A percentile compares a stretch with the other conserved stretches of the same genome.
Evolutionary conservation across 2,113 vertebrate species (phyloP).

Genomic region (Sphyrna mokarran): DNA sequence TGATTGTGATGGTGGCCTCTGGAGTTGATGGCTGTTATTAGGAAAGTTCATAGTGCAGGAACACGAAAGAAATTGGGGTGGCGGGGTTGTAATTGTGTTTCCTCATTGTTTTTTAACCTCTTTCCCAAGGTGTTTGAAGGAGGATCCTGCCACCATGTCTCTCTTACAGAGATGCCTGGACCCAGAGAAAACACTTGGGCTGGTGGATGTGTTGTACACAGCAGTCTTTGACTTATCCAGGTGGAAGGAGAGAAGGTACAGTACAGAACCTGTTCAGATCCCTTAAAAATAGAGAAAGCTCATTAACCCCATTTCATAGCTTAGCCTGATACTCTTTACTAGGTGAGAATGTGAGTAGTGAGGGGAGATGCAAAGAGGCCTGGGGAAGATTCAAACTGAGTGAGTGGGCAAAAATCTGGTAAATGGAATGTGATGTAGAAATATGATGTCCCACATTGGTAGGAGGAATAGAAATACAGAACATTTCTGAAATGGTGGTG

Average conservation of each 20-base stretch:
- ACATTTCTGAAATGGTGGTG: too few relatives aligned
- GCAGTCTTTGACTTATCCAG: slow-evolving; percentile 82
- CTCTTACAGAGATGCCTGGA: slow-evolving; percentile 91
- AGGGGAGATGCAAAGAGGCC: too few relatives aligned
- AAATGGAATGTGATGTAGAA: too few relatives aligned
- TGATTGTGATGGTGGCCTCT: not conserved
- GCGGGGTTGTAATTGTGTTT: not conserved
- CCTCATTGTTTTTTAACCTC: not conserved
- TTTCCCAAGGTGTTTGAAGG: slow-evolving; percentile 86
- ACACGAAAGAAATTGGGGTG: not conserved
- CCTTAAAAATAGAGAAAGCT: not conserved
- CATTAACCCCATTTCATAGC: not conserved
- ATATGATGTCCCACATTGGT: too few relatives aligned
- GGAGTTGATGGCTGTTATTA: too few relatives aligned
- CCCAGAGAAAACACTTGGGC: slow-evolving; percentile 91
- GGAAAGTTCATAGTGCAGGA: not conserved
- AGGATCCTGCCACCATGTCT: slow-evolving; percentile 98
- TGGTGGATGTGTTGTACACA: slow-evolving; percentile 93
- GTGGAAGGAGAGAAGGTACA: slow-evolving; percentile 89
- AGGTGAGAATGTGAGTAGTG: too few relatives aligned
- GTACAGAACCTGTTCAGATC: too few relatives aligned
- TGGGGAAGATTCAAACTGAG: too few relatives aligned
- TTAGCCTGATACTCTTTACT: not conserved
- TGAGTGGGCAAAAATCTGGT: too few relatives aligned
- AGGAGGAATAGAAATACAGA: too few relatives aligned